Evolutionary conservation across 2,113 vertebrate species (phyloP), one percentile per base, ranked within the genome.

Genomic region (Calidris pygmaea): DNA sequence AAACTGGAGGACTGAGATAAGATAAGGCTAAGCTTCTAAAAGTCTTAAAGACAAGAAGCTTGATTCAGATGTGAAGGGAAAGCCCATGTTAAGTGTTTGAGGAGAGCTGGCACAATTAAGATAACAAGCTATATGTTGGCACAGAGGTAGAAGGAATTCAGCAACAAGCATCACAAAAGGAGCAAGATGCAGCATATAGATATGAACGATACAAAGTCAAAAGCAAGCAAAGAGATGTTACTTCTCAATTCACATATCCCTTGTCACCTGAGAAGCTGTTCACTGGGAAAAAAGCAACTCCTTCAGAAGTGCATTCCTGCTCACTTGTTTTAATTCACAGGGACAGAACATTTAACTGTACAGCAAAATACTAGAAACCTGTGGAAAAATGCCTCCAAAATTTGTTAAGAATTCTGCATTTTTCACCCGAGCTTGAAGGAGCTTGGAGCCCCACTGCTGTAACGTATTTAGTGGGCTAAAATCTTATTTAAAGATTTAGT

Each of bases 1-100:
- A 87, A 87, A 76, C 84, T 80, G 45, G 77, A 89, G 87, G 62
- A 70, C 80, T 66, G 50, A 79, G 91, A 93, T 94, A 92, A 96
- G 90, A 88, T 95, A 96, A 95, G 47, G 58, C n/a, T 95, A 83
- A 85, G 26, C 67, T 85, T 14, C 0, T 0, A 74, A 79, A 94
- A 79, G 45, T 66, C 87, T 91, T 89, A 39, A 85, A 92, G 70
- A 92, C 71, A 89, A 87, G 81, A 47, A 91, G 45, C 32, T 87
- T 82, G 43, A 89, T 66, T 82, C 35, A 62, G 56, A 90, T 82
- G 66, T 24, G 58, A 87, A 95, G 27, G 45, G 39, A 93, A 92
- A 94, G 48, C 12, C 63, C 12, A 4, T 29, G 9, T 55, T 65
- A 85, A 81, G 72, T 59, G 65, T 84, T 70, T 68, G 50, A 81